Evolutionary conservation across 2,797 vertebrate genomes (phyloP).

Genomic region (Mastacembelus armatus): DNA sequence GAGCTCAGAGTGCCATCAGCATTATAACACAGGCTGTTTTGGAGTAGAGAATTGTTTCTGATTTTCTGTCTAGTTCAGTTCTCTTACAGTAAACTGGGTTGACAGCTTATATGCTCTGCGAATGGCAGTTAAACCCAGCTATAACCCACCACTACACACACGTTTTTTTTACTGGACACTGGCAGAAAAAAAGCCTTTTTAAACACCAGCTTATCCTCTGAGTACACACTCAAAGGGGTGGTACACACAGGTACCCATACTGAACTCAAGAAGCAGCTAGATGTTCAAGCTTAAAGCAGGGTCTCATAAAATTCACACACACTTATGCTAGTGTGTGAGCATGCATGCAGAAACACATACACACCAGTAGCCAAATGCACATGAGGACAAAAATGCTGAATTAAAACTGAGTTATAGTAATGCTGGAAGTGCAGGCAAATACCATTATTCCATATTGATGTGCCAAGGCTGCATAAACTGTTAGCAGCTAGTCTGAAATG

Average conservation of each 20-base stretch:
- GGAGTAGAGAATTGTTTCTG: conserved; percentile 35
- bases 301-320: not conserved
- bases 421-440: not conserved
- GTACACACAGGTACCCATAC: not conserved
- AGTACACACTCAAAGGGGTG: not conserved
- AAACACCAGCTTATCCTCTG: conserved; percentile 6
- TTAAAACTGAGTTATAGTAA: not conserved
- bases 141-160: conserved; percentile 14
- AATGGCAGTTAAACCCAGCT: conserved; percentile 27
- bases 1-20: conserved; percentile 38
- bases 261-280: not conserved
- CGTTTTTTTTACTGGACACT: conserved; percentile 25
- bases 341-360: not conserved
- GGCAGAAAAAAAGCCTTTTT: conserved; percentile 11
- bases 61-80: conserved; percentile 53
- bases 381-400: no score
- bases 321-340: not conserved
- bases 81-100: conserved; percentile 39
- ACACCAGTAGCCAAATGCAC: not conserved
- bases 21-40: conserved; percentile 35
- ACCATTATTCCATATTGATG: not conserved
- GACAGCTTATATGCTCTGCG: conserved; percentile 45
- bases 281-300: not conserved
- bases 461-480: no score
- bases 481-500: no score